Evolutionary conservation across 2,888 invertebrate genomes (phyloP), one percentile per base, ranked within the genome.

Genomic region (Abrostola triplasia): DNA sequence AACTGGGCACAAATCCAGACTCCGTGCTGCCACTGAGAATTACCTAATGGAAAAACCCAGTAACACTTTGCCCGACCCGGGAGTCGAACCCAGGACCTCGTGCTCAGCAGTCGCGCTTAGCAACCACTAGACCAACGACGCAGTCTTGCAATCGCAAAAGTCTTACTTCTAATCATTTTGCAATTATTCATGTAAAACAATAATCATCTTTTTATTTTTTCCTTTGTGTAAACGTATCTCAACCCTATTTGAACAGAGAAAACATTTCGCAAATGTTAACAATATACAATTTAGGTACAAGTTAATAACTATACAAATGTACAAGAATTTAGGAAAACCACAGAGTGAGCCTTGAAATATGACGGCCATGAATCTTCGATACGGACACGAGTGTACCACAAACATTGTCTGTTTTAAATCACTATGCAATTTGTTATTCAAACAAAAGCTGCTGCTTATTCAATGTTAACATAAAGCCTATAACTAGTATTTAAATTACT

Each of bases 361-460:
- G 65, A 67, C 38, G 49, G 53, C 52, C 60, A 72, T 84, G 84
- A 86, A 65, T 84, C 85, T 85, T 59, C 41, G 35, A 68, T 64
- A 71, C 76, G 64, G 66, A 80, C 79, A 49, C 41, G 13, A 60
- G 54, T 42, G 62, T 76, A 79, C 76, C 57, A 59, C 49, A 65
- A 76, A 74, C 54, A 47, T 42, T 60, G 64, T 79, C 84, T 84
- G 81, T 68, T 83, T 81, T 70, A 77, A 68, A 82, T 83, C 84
- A 81, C 72, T 66, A 70, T 85, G 85, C 86, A 86, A 79, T 84
- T 77, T 76, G 70, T 80, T 76, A 73, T 67, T 73, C 52, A 68
- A 66, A 60, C 68, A 77, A 69, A 72, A 44, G 54, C 36, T 62
- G 11, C 51, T 61, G 51, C 1, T 60, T 11, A 7, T 9, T 0